Conservation (phyloP, 2,113 vertebrate genomes). For the Hucho hucho region DNA sequence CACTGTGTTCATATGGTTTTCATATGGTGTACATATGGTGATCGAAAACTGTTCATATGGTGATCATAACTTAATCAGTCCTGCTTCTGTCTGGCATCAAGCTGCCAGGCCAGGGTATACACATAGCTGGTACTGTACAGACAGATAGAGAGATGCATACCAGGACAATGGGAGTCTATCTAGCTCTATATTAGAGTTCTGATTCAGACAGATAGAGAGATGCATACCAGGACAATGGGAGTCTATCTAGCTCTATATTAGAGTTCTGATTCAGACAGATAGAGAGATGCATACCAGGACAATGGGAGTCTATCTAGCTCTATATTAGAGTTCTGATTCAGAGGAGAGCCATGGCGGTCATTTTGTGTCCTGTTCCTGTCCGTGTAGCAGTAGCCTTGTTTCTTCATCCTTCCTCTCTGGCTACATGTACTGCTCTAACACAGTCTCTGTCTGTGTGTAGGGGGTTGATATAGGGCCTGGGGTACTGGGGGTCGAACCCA, state of each 20-base stretch:
- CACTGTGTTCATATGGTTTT: no score
- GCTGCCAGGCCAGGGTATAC: no score
- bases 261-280: background rate
- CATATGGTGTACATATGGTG: no score
- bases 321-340: background rate
- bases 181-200: background rate
- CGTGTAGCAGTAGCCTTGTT: no score
- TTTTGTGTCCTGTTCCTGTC: background rate
- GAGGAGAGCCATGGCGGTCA: background rate
- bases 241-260: background rate
- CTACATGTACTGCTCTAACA: background rate
- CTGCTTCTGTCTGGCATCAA: no score
- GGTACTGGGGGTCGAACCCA: background rate
- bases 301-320: background rate
- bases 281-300: background rate
- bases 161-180: background rate
- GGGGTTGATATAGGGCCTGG: background rate
- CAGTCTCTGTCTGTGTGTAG: constrained; percentile 4
- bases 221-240: background rate
- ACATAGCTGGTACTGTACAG: constrained; percentile 1
- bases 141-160: no score
- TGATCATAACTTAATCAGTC: no score
- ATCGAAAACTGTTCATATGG: no score
- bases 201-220: background rate
- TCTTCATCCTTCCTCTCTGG: background rate